Percentiles rank a stretch among this genome's conserved stretches.
These are phyloP conservation scores for Morelia viridis DNA, from an alignment of 2,797 vertebrate genomes.

Conservation along the genomic window DNA sequence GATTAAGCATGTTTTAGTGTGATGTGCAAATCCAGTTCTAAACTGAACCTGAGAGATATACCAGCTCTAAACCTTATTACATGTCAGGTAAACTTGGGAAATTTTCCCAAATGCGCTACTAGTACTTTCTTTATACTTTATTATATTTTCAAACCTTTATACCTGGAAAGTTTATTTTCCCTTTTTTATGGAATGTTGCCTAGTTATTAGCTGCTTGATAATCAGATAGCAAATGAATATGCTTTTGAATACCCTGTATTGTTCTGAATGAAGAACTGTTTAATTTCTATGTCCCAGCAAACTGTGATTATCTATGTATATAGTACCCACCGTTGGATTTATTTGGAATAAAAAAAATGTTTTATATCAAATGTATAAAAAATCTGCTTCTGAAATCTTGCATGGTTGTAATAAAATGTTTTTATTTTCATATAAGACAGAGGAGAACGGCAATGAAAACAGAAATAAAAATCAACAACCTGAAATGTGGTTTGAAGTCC, in stretches of 20 bases:
- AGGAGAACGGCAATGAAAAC: conserved; percentile 31
- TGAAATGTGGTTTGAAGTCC: conserved; percentile 44
- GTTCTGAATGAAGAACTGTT: conserved; percentile 58
- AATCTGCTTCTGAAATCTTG: conserved; percentile 51
- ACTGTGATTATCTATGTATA: conserved; percentile 60
- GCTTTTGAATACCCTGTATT: conserved; percentile 53
- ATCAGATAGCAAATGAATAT: conserved; percentile 35
- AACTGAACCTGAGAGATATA: background rate
- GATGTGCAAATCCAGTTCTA: background rate
- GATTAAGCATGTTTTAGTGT: background rate
- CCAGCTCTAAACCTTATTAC: background rate
- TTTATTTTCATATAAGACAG: conserved; percentile 20
- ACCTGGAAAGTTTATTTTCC: background rate
- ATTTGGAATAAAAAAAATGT: conserved; percentile 40
- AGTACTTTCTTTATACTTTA: too few relatives aligned
- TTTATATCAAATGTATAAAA: conserved; percentile 33
- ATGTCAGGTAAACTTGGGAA: too few relatives aligned
- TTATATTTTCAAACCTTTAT: background rate
- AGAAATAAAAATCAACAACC: conserved; percentile 13
- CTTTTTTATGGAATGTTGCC: conserved; percentile 27
- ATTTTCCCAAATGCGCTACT: too few relatives aligned
- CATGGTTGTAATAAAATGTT: conserved; percentile 43
- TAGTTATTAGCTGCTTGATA: conserved; percentile 45
- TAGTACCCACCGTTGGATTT: conserved; percentile 46
- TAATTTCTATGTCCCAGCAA: conserved; percentile 59